Evolutionary conservation across 2,888 invertebrate genomes (phyloP), one percentile per base, ranked within the genome.

Genomic region (Volucella zonaria): DNA sequence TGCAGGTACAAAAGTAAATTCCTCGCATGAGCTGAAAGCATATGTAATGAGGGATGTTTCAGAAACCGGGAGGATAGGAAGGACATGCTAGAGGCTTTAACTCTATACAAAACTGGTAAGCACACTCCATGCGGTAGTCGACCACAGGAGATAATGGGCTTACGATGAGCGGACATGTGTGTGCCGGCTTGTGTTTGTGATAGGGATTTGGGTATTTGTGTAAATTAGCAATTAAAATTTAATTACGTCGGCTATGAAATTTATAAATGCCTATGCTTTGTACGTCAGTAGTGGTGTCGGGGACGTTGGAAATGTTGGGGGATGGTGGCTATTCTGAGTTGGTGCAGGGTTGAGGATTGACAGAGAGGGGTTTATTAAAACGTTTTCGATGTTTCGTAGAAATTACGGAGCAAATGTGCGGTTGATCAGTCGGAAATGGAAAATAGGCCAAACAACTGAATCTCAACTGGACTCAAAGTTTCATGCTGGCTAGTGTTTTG

Each of bases 151-250:
- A 80, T 80, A 83, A 83, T 83, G 66, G 83, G 71, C 61, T 80
- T 80, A 80, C 59, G 42, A 76, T 49, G 59, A 62, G 49, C 51
- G 11, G 42, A 52, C 58, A 18, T 62, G 40, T 45, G 71, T 59
- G 71, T 43, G 42, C 12, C 49, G 42, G 62, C 31, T 67, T 43
- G 67, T 54, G 67, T 51, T 59, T 67, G 15, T 54, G 58, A 56
- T 54, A 42, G 56, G 81, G 66, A 66, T 81, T 80, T 64, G 62
- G 45, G 56, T 54, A 67, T 85, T 81, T 58, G 81, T 85, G 81
- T 73, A 85, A 85, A 85, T 85, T 85, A 81, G 85, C 71, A 85
- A 85, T 85, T 85, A 77, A 81, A 85, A 81, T 85, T 85, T 85
- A 85, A 85, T 85, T 81, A 77, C 67, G 64, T 77, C 64, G 76